These are phyloP conservation scores for Acromyrmex heyeri DNA, from an alignment of 1,140 invertebrate species.

Conservation along the genomic window DNA sequence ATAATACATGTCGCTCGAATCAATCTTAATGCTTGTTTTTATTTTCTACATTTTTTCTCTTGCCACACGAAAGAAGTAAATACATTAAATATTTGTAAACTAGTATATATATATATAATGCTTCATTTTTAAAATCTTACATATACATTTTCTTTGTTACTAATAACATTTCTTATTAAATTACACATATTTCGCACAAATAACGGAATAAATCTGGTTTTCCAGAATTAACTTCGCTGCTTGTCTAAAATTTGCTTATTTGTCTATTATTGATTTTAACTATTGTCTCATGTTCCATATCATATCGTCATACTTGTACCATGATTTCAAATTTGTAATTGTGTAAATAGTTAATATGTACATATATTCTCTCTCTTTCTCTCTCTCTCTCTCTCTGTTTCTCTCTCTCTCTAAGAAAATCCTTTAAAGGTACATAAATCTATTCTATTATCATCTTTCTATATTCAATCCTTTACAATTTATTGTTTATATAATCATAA, in stretches of 20 bases:
- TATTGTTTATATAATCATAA: background rate
- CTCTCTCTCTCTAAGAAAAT: background rate
- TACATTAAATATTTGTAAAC: background rate
- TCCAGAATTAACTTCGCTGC: background rate
- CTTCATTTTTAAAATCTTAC: background rate
- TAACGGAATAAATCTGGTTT: background rate
- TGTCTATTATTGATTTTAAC: background rate
- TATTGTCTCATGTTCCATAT: background rate
- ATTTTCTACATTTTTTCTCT: constrained; percentile 28
- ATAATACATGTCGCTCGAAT: constrained; percentile 76
- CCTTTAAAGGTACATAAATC: background rate
- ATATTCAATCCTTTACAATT: background rate
- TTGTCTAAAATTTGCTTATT: background rate
- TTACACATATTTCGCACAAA: background rate
- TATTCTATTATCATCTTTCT: constrained; percentile 3
- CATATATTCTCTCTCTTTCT: too few relatives aligned
- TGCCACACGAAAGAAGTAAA: background rate
- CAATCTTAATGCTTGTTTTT: constrained; percentile 41
- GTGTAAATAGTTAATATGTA: constrained; percentile 7
- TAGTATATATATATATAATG: too few relatives aligned
- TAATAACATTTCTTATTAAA: background rate
- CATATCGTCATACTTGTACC: background rate
- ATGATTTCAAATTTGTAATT: background rate
- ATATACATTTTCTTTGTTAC: background rate
- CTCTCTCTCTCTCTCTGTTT: too few relatives aligned